Percentiles rank a stretch among this genome's conserved stretches.
phyloP scores from a whole-genome alignment of 2,888 invertebrate genomes.

The Hoplodrina ambigua region DNA sequence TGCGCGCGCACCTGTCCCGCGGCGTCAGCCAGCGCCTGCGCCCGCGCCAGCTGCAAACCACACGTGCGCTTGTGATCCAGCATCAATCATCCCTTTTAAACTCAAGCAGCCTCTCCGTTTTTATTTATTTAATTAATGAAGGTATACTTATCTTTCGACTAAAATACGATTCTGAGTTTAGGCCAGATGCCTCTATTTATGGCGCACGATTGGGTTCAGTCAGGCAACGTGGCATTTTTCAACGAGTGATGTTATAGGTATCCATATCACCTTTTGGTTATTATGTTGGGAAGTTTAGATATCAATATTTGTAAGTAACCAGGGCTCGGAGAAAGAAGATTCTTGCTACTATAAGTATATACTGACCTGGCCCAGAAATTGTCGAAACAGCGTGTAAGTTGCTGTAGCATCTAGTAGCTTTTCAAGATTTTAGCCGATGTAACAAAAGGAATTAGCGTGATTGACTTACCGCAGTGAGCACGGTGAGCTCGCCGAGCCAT shows the following conservation, averaged over 20 bases:
- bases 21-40: slow-evolving; percentile 65
- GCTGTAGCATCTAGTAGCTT: not conserved
- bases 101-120: slow-evolving; percentile 64
- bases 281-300: not conserved
- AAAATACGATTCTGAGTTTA: slow-evolving; percentile 58
- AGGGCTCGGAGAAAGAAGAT: not conserved
- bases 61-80: slow-evolving; percentile 75
- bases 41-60: slow-evolving; percentile 72
- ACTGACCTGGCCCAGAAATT: not conserved
- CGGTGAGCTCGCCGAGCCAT: slow-evolving; percentile 94
- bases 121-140: slow-evolving; percentile 67
- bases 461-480: slow-evolving; percentile 93
- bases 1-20: slow-evolving; percentile 67
- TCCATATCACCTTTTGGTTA: slow-evolving; percentile 12
- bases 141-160: slow-evolving; percentile 59
- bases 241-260: slow-evolving; percentile 28
- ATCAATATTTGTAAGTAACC: not conserved
- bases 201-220: slow-evolving; percentile 48
- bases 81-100: slow-evolving; percentile 72
- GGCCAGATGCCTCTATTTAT: slow-evolving; percentile 65
- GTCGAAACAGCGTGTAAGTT: not conserved
- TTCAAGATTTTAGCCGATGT: not conserved
- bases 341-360: not conserved
- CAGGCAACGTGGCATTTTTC: slow-evolving; percentile 53
- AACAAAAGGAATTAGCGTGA: not conserved